Conservation (phyloP, 1,140 invertebrate species). For the Bombus balteatus region DNA sequence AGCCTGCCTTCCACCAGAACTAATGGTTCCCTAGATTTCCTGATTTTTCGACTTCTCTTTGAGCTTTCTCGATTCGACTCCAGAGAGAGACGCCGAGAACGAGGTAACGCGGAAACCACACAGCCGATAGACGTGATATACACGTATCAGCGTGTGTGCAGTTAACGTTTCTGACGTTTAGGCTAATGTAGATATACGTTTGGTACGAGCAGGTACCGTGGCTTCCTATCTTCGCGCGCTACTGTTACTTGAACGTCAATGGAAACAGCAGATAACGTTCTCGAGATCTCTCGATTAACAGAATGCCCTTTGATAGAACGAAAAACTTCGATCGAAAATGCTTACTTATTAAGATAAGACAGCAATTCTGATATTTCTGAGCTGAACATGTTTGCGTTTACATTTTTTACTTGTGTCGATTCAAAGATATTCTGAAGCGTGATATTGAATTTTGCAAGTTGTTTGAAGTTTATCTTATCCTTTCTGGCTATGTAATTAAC, state of each 20-base stretch:
- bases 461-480: constrained; percentile 37
- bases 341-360: too few relatives aligned
- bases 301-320: too few relatives aligned
- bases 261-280: background rate
- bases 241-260: background rate
- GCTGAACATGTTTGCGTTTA: too few relatives aligned
- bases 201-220: background rate
- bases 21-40: background rate
- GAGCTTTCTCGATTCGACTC: too few relatives aligned
- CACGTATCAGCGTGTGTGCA: constrained; percentile 1
- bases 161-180: constrained; percentile 8
- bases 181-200: constrained; percentile 4
- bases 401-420: too few relatives aligned
- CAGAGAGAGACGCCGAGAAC: background rate
- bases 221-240: background rate
- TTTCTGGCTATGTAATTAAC: background rate
- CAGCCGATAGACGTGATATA: background rate
- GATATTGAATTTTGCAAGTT: too few relatives aligned
- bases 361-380: too few relatives aligned
- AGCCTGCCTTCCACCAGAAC: background rate
- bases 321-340: background rate
- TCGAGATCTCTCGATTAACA: background rate
- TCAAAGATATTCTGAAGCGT: too few relatives aligned
- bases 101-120: constrained; percentile 2
- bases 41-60: background rate